A percentile compares a stretch with the other conserved stretches of the same genome.
phyloP scores from a whole-genome alignment of 2,113 vertebrate genomes.

The Aix galericulata region DNA sequence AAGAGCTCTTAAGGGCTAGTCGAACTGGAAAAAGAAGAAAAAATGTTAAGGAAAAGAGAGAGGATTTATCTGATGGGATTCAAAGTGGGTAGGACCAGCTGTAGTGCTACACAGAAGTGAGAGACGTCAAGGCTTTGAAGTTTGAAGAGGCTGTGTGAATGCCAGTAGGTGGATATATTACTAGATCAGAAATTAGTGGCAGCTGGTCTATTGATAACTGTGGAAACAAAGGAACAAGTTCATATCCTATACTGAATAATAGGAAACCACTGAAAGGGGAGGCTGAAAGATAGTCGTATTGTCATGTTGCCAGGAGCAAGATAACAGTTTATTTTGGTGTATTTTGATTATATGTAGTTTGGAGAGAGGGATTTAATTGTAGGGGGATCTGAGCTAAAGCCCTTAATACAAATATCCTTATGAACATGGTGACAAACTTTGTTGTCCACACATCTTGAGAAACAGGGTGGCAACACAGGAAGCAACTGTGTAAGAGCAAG shows the following conservation, averaged over 20 bases:
- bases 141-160: background rate
- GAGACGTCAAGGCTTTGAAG: background rate
- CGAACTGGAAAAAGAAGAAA: background rate
- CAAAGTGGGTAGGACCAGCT: background rate
- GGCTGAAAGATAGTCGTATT: background rate
- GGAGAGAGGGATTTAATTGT: background rate
- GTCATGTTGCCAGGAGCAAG: background rate
- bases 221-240: background rate
- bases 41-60: background rate
- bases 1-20: background rate
- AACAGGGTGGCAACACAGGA: background rate
- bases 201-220: background rate
- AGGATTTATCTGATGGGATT: background rate
- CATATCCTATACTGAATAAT: background rate
- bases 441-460: background rate
- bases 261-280: background rate
- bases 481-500: background rate
- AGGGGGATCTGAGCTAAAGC: background rate
- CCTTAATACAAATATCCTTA: background rate
- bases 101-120: background rate
- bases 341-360: slow-evolving; percentile 1
- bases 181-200: background rate
- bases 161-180: background rate
- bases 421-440: background rate
- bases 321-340: background rate